A percentile compares a stretch with the other conserved stretches of the same genome.
These are phyloP conservation scores for Miichthys miiuy DNA, from an alignment of 2,797 vertebrate genomes.

Conservation along the genomic window DNA sequence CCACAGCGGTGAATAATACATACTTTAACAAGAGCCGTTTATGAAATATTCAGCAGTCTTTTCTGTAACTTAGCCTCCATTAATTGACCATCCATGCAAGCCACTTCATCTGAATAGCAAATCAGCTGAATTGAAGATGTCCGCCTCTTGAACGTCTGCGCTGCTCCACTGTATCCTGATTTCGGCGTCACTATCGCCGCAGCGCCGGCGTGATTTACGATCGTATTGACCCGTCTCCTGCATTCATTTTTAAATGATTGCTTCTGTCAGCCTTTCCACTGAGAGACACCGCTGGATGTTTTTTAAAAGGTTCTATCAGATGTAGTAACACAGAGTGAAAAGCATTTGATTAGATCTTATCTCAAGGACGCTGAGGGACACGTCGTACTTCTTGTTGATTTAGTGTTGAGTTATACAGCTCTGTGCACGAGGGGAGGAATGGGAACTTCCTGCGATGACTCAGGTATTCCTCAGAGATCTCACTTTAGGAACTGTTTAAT, in stretches of 20 bases:
- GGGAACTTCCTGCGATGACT: background rate
- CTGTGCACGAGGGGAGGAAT: too few species aligned
- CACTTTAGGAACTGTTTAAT: background rate
- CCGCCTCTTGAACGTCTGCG: background rate
- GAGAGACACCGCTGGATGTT: background rate
- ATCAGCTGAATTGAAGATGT: conserved; percentile 20
- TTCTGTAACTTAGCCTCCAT: conserved; percentile 18
- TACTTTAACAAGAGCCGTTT: conserved; percentile 8
- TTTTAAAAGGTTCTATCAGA: background rate
- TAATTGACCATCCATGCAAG: conserved; percentile 28
- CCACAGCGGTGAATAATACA: conserved; percentile 29
- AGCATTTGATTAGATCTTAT: background rate
- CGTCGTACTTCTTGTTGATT: background rate
- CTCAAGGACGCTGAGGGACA: background rate
- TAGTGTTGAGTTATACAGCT: background rate
- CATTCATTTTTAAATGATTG: conserved; percentile 6
- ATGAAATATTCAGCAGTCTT: conserved; percentile 43
- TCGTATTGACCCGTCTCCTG: background rate
- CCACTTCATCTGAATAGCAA: conserved; percentile 36
- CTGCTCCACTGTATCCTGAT: background rate
- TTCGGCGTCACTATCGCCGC: background rate
- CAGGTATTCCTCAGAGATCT: background rate
- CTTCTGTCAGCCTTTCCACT: background rate
- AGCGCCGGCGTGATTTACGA: background rate
- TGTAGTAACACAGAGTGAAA: background rate